Base-by-base conservation (phyloP, 2,797 vertebrate genomes). In the Micropoecilia bifurca region DNA sequence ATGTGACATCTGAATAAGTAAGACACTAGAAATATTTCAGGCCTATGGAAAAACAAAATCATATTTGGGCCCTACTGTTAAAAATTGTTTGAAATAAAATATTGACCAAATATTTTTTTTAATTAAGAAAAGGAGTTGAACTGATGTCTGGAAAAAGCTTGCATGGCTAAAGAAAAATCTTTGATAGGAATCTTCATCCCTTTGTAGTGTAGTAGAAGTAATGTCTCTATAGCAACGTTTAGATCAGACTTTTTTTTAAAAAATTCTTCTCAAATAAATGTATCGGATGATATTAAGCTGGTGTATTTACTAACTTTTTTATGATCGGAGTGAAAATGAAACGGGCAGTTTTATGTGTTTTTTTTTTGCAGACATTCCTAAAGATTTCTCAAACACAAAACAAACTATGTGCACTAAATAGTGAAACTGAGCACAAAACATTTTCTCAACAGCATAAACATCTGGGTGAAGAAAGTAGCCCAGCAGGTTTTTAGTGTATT, bases 1-100 rank as follows among this genome's bases (percentile, higher is more conserved):
- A 83, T 81, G 74, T 74, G 78, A 81, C 76, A 77, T 81, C 82
- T 78, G 76, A 86, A 83, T 76, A n/a, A 77, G 47, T 71, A 81
- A 73, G 77, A 80, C 41, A 30, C 20, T 74, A 28, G 66, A 75
- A 75, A 36, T n/a, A 18, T 68, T 80, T 77, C n/a, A 20, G 47
- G 30, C 25, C 41, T 73, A 20, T 9, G 63, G 41, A 41, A 8
- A 74, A 77, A 77, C 13, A 61, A 50, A 73, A 55, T 10, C 4
- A 39, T 45, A 18, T 46, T 69, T 50, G 33, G 48, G 59, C 14
- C 25, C 66, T 69, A n/a, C 10, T 6, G n/a, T 2, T 13, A 2
- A 69, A 69, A 69, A 69, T 13, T 5, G 25, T 14, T 69, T 69
- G 39, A 43, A 43, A 45, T 41, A 2, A 68, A 41, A 68, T 0